Evolutionary conservation across 2,888 invertebrate genomes (phyloP).

Genomic region (Drosophila testacea): DNA sequence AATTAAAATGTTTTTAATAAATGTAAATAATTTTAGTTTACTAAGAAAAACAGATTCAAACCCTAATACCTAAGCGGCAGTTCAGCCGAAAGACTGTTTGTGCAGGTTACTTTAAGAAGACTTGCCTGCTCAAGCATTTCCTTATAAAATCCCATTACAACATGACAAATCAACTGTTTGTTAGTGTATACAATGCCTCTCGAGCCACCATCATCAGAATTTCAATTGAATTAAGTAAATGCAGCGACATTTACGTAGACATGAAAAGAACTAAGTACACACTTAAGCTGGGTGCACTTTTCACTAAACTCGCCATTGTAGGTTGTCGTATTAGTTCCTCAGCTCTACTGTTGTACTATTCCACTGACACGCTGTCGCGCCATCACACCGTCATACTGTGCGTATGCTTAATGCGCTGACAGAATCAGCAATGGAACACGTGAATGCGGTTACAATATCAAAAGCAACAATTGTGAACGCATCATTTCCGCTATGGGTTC

Average conservation of each 20-base stretch:
- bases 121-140: conserved; percentile 36
- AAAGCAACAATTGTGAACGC: conserved; percentile 18
- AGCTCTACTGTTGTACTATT: conserved; percentile 7
- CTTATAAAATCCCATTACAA: conserved; percentile 33
- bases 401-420: conserved; percentile 52
- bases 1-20: background rate
- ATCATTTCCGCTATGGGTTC: conserved; percentile 57
- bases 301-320: conserved; percentile 29
- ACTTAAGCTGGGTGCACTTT: conserved; percentile 53
- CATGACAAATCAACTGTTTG: conserved; percentile 15
- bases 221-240: conserved; percentile 62
- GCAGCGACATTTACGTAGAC: conserved; percentile 58
- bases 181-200: conserved; percentile 20
- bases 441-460: conserved; percentile 45
- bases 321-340: conserved; percentile 26
- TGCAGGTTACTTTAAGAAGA: background rate
- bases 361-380: background rate
- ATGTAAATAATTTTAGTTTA: background rate
- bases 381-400: conserved; percentile 33
- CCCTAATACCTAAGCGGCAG: background rate
- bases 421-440: conserved; percentile 63
- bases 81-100: background rate
- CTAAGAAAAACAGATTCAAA: background rate
- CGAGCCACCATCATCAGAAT: conserved; percentile 39
- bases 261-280: conserved; percentile 55